Base-by-base conservation (phyloP, 2,888 invertebrate species). In the Tyria jacobaeae region DNA sequence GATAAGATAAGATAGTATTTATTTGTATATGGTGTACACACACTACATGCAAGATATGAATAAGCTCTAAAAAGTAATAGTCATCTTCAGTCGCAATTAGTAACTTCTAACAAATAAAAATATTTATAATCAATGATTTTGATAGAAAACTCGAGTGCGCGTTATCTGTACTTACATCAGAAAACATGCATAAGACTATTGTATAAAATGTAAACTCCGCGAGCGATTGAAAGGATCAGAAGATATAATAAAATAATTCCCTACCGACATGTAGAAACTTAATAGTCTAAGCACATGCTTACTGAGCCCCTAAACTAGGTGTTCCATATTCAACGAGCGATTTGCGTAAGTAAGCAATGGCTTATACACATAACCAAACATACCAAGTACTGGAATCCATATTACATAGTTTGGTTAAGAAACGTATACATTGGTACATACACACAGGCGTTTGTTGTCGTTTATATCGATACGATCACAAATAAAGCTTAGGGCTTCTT, bases 271-370 rank as follows among this genome's bases (percentile, higher is more conserved):
- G 81, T 84, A 82, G 84, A 83, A 90, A 89, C 90, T 92, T 92
- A 91, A 90, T 89, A 92, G 90, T 91, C 89, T 90, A 89, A 91
- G 89, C 92, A 91, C 86, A 86, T 91, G 91, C 90, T 91, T 89
- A 89, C 87, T 87, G 89, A 91, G 89, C 91, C 89, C 83, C 90
- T 83, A 89, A 90, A 93, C 92, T 91, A 92, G 88, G 84, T 84
- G 88, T 90, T 93, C 90, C 92, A 92, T 93, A 93, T 93, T 93
- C 93, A 93, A 90, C 88, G 90, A 89, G 89, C 88, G 91, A 93
- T 93, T 93, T 93, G 92, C 92, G 89, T 93, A 91, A 87, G 91
- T 91, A 92, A 92, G 89, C 92, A 93, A 89, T 90, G 86, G 90
- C 88, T 89, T 90, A 88, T 86, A 79, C 87, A 90, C 88, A 88